A percentile compares a stretch with the other conserved stretches of the same genome.
Evolutionary conservation across 2,888 invertebrate genomes (phyloP).

Genomic region (Nemapogon koenigi): DNA sequence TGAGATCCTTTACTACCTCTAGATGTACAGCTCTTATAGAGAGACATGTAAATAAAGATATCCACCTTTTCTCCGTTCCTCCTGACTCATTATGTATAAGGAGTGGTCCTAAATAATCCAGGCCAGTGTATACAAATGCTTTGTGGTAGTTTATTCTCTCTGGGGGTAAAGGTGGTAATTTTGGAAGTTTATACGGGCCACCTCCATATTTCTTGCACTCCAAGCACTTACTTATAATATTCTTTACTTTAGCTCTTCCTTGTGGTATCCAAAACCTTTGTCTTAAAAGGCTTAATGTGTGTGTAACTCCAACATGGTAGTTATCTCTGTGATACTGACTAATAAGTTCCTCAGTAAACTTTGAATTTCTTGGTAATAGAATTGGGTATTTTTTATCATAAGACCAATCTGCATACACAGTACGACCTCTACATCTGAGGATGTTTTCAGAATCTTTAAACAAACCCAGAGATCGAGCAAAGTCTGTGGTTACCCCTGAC

Average conservation of each 20-base stretch:
- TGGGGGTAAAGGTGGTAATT: slow-evolving; percentile 12
- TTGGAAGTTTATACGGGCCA: slow-evolving; percentile 14
- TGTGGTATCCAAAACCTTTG: slow-evolving; percentile 6
- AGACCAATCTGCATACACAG: slow-evolving; percentile 6
- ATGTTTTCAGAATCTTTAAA: slow-evolving; percentile 1
- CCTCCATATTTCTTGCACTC: slow-evolving; percentile 13
- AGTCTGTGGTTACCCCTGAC: background rate
- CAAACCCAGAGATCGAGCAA: background rate
- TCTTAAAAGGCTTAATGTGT: slow-evolving; percentile 5
- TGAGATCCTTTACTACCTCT: slow-evolving; percentile 11
- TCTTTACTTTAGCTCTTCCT: slow-evolving; percentile 4
- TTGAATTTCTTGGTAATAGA: slow-evolving; percentile 9
- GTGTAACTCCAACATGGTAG: slow-evolving; percentile 13
- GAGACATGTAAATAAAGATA: slow-evolving; percentile 3
- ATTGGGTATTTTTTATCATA: slow-evolving; percentile 11
- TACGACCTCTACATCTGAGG: slow-evolving; percentile 2
- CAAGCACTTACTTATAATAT: slow-evolving; percentile 10
- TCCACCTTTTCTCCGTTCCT: background rate
- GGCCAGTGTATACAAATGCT: background rate
- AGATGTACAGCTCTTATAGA: slow-evolving; percentile 11
- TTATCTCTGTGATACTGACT: slow-evolving; percentile 10
- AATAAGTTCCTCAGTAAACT: slow-evolving; percentile 7
- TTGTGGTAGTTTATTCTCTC: background rate
- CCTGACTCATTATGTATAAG: background rate
- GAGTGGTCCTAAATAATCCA: background rate